Evolutionary conservation across 2,888 invertebrate genomes (phyloP), one percentile per base, ranked within the genome.

Genomic region (Tenodera sinensis): DNA sequence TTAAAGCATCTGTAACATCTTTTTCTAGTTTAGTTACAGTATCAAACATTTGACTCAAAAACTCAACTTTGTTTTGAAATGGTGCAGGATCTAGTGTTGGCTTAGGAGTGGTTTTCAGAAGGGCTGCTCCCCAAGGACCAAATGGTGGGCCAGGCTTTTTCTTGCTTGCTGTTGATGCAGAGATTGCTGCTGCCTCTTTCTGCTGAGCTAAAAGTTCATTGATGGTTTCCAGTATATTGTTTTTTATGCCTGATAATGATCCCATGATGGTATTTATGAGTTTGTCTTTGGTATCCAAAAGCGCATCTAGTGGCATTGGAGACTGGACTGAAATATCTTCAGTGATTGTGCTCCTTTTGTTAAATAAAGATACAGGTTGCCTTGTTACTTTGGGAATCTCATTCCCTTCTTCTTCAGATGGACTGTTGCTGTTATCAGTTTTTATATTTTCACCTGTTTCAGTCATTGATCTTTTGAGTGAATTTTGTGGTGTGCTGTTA

Each of bases 31-130:
- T 91, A 2, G 92, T 92, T n/a, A 93, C 90, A 92, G 92, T 92
- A 54, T 93, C 93, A 84, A 93, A 93, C 8, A 93, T 92, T 90
- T 93, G 92, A 89, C 92, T 92, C 4, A 93, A 91, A 4, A 91
- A 90, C 15, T 90, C 71, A 91, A 93, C 92, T 90, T 92, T 92
- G 87, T 93, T 92, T 84, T 93, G 92, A 88, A 92, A 93, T 0
- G 93, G 92, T 30, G 92, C 85, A 15, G 92, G 91, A 88, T 93
- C 92, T 0, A 90, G 87, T 4, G 92, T 87, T n/a, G 92, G 91
- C 12, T 85, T 88, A 0, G 85, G 81, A 20, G 83, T 85, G 8
- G 88, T 85, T 42, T 87, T 54, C 47, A 91, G 89, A 42, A 92
- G 91, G 8, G 91, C 90, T n/a, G 88, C 83, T 20, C 83, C 85